Evolutionary conservation across 1,140 invertebrate genomes (phyloP), one percentile per base, ranked within the genome.

Genomic region (Helicoverpa zea): DNA sequence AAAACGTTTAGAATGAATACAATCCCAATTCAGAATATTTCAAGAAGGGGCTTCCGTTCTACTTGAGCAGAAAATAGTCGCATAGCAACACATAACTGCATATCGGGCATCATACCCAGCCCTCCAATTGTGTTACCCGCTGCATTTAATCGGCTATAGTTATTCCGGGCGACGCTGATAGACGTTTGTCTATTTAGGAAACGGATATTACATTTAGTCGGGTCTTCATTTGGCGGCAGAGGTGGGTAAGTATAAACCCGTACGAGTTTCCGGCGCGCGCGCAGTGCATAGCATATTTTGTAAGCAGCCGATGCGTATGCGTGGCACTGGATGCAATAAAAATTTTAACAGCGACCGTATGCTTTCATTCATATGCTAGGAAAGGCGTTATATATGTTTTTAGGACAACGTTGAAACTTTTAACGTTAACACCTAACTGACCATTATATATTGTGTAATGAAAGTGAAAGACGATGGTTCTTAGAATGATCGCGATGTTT

Each of bases 121-220:
- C 59, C 59, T 77, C 75, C 59, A 64, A 23, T 77, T 64, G 58
- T 73, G 63, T 84, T 84, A 61, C 76, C 74, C 80, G 84, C 84
- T 90, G 89, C 86, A 90, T 93, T 85, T 90, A 93, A 93, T 92
- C 90, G 89, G 85, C 88, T 82, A 91, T 93, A 93, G 90, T 93
- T 94, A 94, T 94, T 94, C 92, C 84, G 87, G 88, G 91, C 93
- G 91, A 89, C 91, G 89, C 87, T 89, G 90, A 91, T 94, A 94
- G 91, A 93, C 93, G 93, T 94, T 94, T 94, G 93, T 94, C 93
- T 94, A 94, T 94, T 94, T 94, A 94, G 93, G 93, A 94, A 94
- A 92, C 92, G 93, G 93, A 94, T 94, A 94, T 94, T 94, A 94
- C 93, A 94, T 94, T 94, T 94, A 93, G 93, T 92, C 90, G 90